A percentile compares a stretch with the other conserved stretches of the same genome.
These are phyloP conservation scores for Aegypius monachus DNA, from an alignment of 2,113 vertebrate genomes.

Conservation along the genomic window DNA sequence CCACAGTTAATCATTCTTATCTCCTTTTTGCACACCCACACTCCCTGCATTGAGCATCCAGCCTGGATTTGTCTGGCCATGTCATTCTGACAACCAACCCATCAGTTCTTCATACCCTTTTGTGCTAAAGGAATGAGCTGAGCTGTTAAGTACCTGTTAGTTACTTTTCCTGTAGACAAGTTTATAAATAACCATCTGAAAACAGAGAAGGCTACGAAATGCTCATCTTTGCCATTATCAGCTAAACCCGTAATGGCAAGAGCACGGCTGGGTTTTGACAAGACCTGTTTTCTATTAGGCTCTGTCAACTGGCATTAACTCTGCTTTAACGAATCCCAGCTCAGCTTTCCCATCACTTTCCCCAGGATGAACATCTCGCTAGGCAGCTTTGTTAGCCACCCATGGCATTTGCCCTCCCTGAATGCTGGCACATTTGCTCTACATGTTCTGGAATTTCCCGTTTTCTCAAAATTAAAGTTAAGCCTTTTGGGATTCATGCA, in stretches of 20 bases:
- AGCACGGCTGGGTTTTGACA: not conserved
- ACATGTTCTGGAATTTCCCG: constrained; percentile 37
- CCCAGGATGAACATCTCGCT: not conserved
- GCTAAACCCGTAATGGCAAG: not conserved
- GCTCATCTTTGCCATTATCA: not conserved
- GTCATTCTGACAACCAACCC: not conserved
- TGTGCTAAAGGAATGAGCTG: not conserved
- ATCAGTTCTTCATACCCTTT: not conserved
- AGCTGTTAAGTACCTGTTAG: not conserved
- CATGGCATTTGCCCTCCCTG: not conserved
- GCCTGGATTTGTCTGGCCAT: too few relatives aligned
- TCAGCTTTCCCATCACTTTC: not conserved
- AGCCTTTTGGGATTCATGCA: constrained; percentile 26
- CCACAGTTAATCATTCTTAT: not conserved
- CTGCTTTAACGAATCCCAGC: not conserved
- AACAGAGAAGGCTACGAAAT: not conserved
- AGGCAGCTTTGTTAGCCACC: not conserved
- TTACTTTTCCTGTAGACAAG: not conserved
- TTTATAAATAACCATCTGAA: not conserved
- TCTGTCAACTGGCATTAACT: not conserved
- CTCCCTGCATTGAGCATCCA: not conserved
- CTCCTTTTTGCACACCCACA: not conserved
- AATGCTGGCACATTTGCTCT: constrained; percentile 5
- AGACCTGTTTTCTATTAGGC: not conserved
- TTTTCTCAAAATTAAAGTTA: constrained; percentile 50